These are phyloP conservation scores for Neuroterus valhalla DNA, from an alignment of 1,140 invertebrate species.

Conservation along the genomic window DNA sequence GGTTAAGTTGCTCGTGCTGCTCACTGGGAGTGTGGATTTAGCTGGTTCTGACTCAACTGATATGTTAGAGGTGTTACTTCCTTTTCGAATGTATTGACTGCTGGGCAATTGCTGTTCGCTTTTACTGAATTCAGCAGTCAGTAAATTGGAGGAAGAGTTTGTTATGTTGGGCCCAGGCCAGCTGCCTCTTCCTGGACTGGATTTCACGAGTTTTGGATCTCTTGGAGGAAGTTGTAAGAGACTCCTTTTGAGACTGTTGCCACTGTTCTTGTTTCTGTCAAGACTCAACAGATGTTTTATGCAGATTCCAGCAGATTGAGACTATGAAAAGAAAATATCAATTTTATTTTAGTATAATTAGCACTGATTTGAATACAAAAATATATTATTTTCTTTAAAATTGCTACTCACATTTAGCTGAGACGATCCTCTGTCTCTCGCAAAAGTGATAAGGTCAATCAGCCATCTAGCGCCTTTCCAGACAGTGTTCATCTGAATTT, in stretches of 20 bases:
- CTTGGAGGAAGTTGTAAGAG: constrained; percentile 83
- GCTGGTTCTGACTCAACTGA: constrained; percentile 62
- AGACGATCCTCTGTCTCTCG: constrained; percentile 83
- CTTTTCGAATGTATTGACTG: constrained; percentile 64
- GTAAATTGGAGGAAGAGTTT: constrained; percentile 72
- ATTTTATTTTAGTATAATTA: constrained; percentile 3
- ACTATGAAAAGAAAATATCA: constrained; percentile 8
- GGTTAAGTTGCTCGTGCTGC: constrained; percentile 50
- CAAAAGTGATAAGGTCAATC: constrained; percentile 94
- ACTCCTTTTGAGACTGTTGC: constrained; percentile 72
- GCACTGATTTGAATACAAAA: too few relatives aligned
- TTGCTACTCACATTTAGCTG: constrained; percentile 60
- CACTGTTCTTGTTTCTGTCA: constrained; percentile 64
- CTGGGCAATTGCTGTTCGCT: constrained; percentile 85
- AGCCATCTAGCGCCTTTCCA: constrained; percentile 97
- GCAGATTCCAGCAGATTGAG: constrained; percentile 63
- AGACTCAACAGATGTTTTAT: constrained; percentile 71
- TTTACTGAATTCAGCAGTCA: constrained; percentile 86
- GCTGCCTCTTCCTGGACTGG: constrained; percentile 84
- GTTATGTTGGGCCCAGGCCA: constrained; percentile 87
- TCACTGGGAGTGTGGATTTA: constrained; percentile 51
- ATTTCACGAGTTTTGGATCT: constrained; percentile 85
- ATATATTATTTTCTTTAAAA: too few relatives aligned
- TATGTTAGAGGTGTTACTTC: constrained; percentile 65
- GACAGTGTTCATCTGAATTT: constrained; percentile 85